Percentiles rank a stretch among this genome's conserved stretches.
These are phyloP conservation scores for Carcinoscorpius rotundicauda DNA, from an alignment of 1,140 invertebrate species.

Conservation along the genomic window DNA sequence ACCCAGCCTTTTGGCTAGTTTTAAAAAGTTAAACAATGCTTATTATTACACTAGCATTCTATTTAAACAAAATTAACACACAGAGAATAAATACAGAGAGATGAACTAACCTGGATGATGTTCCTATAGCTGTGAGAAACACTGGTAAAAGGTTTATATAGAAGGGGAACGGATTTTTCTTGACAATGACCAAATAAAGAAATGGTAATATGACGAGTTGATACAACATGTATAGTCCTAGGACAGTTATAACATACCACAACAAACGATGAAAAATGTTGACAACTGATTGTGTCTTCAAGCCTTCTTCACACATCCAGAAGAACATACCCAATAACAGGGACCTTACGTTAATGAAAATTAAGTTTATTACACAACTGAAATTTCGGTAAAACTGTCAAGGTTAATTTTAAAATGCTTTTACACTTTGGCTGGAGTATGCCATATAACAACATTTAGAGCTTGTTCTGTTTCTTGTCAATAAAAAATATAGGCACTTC, in stretches of 20 bases:
- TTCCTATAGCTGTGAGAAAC: constrained; percentile 79
- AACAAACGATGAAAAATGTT: constrained; percentile 68
- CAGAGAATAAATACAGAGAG: too few species aligned
- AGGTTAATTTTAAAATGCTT: too few species aligned
- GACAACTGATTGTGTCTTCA: constrained; percentile 61
- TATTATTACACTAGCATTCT: too few species aligned
- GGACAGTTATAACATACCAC: constrained; percentile 74
- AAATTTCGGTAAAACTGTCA: too few species aligned
- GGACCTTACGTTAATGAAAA: constrained; percentile 39
- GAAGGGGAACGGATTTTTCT: constrained; percentile 77
- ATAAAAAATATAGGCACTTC: too few species aligned
- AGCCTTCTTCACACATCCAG: constrained; percentile 79
- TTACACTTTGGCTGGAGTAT: too few species aligned
- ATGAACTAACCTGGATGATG: constrained; percentile 70
- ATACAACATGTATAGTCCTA: constrained; percentile 70
- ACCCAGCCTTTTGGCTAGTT: too few species aligned
- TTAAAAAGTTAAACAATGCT: too few species aligned
- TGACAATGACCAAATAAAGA: constrained; percentile 68
- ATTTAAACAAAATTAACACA: too few species aligned
- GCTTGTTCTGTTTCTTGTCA: too few species aligned
- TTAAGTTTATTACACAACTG: too few species aligned
- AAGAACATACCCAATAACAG: constrained; percentile 80
- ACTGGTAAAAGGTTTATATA: constrained; percentile 68
- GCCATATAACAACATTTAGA: too few species aligned
- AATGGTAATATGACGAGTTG: constrained; percentile 70